Conservation (phyloP, 2,888 invertebrate species). For the Ditylenchus weischeri region DNA sequence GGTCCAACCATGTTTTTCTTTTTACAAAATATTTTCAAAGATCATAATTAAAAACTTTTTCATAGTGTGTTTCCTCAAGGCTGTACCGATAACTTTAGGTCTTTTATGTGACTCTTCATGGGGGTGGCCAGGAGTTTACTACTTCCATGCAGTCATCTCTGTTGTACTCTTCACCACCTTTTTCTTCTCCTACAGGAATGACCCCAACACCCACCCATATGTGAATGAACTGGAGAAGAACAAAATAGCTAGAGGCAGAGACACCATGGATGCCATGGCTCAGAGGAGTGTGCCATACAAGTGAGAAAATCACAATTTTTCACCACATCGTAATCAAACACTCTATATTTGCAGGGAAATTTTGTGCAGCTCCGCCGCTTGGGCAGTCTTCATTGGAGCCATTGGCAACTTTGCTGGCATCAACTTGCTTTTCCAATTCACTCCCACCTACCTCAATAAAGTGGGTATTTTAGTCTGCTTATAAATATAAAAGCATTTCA, state of each 20-base stretch:
- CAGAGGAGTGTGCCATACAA: conserved; percentile 26
- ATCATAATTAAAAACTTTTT: not conserved
- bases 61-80: not conserved
- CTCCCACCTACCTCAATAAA: conserved; percentile 44
- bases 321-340: no score
- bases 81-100: conserved; percentile 14
- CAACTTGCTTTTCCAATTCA: conserved; percentile 53
- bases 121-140: conserved; percentile 50
- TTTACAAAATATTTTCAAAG: conserved; percentile 3
- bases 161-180: conserved; percentile 45
- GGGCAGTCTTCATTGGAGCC: conserved; percentile 51
- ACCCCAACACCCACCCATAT: conserved; percentile 49
- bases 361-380: conserved; percentile 45
- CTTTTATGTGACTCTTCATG: conserved; percentile 30
- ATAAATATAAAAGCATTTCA: not conserved
- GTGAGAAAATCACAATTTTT: conserved; percentile 13
- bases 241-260: conserved; percentile 47
- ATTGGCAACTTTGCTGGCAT: conserved; percentile 52
- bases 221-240: conserved; percentile 46
- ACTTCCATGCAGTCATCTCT: conserved; percentile 46
- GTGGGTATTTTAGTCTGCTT: conserved; percentile 21
- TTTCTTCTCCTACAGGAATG: conserved; percentile 45
- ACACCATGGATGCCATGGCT: conserved; percentile 13
- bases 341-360: conserved; percentile 31
- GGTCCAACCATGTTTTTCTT: not conserved